Evolutionary conservation across 1,140 invertebrate species (phyloP), one percentile per base, ranked within the genome.

Genomic region (Saccostrea cuccullata): DNA sequence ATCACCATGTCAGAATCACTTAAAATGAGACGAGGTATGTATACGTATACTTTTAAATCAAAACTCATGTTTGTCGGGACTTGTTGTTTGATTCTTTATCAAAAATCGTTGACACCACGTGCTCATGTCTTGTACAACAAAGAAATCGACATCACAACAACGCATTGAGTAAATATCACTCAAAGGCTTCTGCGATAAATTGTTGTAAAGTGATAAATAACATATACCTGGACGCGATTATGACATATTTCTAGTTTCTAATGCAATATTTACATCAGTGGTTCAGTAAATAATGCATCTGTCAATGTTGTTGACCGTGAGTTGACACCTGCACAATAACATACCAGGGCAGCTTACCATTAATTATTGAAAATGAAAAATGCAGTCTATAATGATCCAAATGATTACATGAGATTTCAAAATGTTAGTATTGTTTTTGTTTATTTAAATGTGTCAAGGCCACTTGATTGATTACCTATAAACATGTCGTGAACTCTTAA

Each of bases 1-100:
- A 36, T 11, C 70, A 77, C 8, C 11, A 77, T 77, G 70, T 77
- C 70, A 77, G 70, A 77, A 77, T 77, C 70, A 77, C 70, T 77
- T 77, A 77, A 77, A 26, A 77, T 77, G 70, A 77, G 70, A 77
- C 70, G 70, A 77, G 70, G 70, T 77, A 77, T 30, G 70, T 77
- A 30, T 30, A 77, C 15, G 13, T 30, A 12, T 77, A 11, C 9
- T 77, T 77, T 77, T 23, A 77, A 30, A 36, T 26, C 1, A 26
- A 36, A 77, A 77, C 12, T 4, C 15, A 77, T 77, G 70, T 77
- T 77, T 77, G 70, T 77, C 70, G 70, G 23, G 26, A 15, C 70
- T 77, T 77, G 70, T 30, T 30, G 13, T 77, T 77, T 12, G 70
- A 77, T 77, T 77, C 70, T 36, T 77, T 30, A 77, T 77, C 70